A percentile compares a stretch with the other conserved stretches of the same genome.
phyloP scores from a whole-genome alignment of 2,888 invertebrate species.

The Icerya purchasi region DNA sequence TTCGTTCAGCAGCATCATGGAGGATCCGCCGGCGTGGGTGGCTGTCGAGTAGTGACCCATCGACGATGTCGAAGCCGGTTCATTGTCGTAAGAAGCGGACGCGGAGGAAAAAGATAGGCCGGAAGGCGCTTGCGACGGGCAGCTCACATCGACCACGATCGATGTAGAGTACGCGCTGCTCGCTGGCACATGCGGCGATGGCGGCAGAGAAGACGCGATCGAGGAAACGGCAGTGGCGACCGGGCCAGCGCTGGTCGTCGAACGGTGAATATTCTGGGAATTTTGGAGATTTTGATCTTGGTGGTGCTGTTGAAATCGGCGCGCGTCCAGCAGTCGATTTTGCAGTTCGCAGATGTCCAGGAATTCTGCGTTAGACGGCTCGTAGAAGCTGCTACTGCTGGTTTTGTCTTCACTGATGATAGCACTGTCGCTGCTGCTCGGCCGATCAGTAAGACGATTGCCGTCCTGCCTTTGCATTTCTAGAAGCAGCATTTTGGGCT shows the following conservation, averaged over 20 bases:
- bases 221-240: too few species aligned
- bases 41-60: neutral
- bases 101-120: neutral
- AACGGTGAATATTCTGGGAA: too few species aligned
- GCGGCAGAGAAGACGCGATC: too few species aligned
- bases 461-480: constrained; percentile 13
- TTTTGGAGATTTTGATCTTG: constrained; percentile 2
- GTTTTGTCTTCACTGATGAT: constrained; percentile 8
- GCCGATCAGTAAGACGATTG: neutral
- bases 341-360: constrained; percentile 10
- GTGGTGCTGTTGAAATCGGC: constrained; percentile 1
- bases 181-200: neutral
- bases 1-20: neutral
- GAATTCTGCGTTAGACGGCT: constrained; percentile 1
- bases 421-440: neutral
- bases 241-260: neutral
- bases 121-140: neutral
- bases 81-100: neutral
- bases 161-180: too few species aligned
- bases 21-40: neutral
- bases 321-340: constrained; percentile 7
- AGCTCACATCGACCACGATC: neutral
- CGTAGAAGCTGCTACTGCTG: neutral
- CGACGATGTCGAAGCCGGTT: neutral
- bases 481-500: constrained; percentile 12